Base-by-base conservation (phyloP, 2,888 invertebrate genomes). In the Mesopsocus fuscifrons region DNA sequence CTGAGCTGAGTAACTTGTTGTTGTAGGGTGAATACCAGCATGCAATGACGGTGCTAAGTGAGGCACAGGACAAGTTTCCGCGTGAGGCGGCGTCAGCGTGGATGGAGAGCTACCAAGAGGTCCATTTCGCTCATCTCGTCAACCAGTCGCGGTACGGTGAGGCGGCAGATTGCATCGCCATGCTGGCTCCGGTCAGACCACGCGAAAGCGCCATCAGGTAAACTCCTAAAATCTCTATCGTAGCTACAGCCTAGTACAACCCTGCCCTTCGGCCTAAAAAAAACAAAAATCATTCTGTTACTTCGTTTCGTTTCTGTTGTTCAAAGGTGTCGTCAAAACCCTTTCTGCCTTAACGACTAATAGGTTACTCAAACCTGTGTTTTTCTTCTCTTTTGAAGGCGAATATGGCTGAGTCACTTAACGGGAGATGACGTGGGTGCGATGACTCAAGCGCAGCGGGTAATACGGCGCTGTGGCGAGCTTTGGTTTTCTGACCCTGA, bases 71-170 rank as follows among this genome's bases (percentile, higher is more conserved):
- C 41, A 59, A 70, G 46, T 78, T 77, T 54, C 76, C 77, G 35
- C 44, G 47, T 22, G 49, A 51, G 18, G 48, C 49, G 44, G 66
- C 71, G 1, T 59, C 65, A 49, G 66, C 71, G 46, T 82, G 81
- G 81, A 75, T 76, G 68, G 60, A 74, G 15, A 70, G 69, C 44
- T 73, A 77, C 50, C 70, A 71, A 48, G 57, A 72, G 42, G 67
- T 71, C 34, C 60, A 57, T 38, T 68, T 69, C 43, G 64, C 63
- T 2, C 64, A 59, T 48, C 53, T 61, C 15, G 54, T 63, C 50
- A 57, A 60, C 48, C 59, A 59, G 44, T 64, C 66, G 20, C 61
- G 64, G 34, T 67, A 67, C 63, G 59, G 61, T 11, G 61, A 62
- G 18, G 68, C 71, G 1, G 66, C 66, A 49, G 56, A 61, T 30